Base-by-base conservation (phyloP, 2,797 vertebrate genomes). In the Knipowitschia caucasica region DNA sequence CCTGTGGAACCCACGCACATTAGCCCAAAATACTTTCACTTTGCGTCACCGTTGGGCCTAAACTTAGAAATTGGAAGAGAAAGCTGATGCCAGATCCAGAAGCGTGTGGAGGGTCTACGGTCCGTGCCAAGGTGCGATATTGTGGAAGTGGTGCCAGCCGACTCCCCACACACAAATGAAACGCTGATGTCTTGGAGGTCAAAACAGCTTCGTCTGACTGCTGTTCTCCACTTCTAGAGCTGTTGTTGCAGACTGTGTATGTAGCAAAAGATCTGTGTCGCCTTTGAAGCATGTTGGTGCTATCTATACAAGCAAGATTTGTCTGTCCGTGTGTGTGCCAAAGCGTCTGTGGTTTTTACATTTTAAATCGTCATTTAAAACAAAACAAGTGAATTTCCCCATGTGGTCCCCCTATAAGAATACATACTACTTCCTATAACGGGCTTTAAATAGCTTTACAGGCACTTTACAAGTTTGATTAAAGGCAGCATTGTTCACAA, bases 11-110 rank as follows among this genome's bases (percentile, higher is more conserved):
- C 74, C 68, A 78, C 64, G 60, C 77, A 66, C 80, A 70, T 75
- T 62, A 71, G 81, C 81, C 81, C 70, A 71, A 89, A 90, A 88
- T 86, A 90, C 79, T 63, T 62, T 63, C 33, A 66, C 60, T 73
- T 80, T 77, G 80, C 85, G 83, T 90, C 88, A 90, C 31, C 46
- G 63, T 73, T 71, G 67, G 67, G 71, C 78, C 62, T 71, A 69
- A 64, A 66, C 64, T 64, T 78, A 57, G 77, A 71, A 72, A 63
- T 73, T 42, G 67, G 69, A 46, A 35, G 46, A 45, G 62, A 50
- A 56, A 56, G 57, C 51, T 12, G 54, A 42, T 74, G 85, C 81
- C 86, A 88, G 71, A 46, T 71, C 66, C 58, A 51, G 68, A 43
- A 21, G 67, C 43, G 60, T 60, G 62, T 66, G 56, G 62, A 67